A percentile compares a stretch with the other conserved stretches of the same genome.
These are phyloP conservation scores for Orthonychiurus folsomi DNA, from an alignment of 2,888 invertebrate species.

Conservation along the genomic window DNA sequence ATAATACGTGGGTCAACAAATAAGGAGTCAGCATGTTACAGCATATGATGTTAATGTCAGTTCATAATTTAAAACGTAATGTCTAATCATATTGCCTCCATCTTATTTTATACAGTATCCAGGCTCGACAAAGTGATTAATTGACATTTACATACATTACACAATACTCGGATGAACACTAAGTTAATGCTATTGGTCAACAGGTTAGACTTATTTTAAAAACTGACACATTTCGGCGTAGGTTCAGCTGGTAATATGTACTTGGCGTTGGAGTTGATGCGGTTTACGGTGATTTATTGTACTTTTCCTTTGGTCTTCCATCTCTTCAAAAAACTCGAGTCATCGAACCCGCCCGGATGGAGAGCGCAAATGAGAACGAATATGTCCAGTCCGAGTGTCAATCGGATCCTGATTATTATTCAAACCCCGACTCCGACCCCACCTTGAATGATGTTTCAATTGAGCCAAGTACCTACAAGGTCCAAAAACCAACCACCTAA, in stretches of 20 bases:
- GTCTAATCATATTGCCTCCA: too few relatives aligned
- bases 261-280: not conserved
- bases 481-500: not conserved
- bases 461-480: conserved; percentile 39
- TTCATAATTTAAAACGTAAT: too few relatives aligned
- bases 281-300: conserved; percentile 1
- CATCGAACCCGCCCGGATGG: conserved; percentile 89
- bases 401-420: conserved; percentile 50
- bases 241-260: not conserved
- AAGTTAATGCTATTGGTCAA: too few relatives aligned
- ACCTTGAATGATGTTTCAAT: conserved; percentile 50
- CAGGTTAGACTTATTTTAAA: too few relatives aligned
- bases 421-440: conserved; percentile 60
- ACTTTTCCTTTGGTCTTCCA: not conserved
- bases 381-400: conserved; percentile 77
- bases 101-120: not conserved
- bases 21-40: too few relatives aligned
- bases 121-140: too few relatives aligned
- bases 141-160: too few relatives aligned
- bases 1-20: too few relatives aligned
- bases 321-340: conserved; percentile 2
- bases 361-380: conserved; percentile 82
- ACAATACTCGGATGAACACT: too few relatives aligned
- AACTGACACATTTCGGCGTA: too few relatives aligned
- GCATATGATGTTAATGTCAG: too few relatives aligned